Base-by-base conservation (phyloP, 2,888 invertebrate species). In the Sinopyrophorus schimmeli region DNA sequence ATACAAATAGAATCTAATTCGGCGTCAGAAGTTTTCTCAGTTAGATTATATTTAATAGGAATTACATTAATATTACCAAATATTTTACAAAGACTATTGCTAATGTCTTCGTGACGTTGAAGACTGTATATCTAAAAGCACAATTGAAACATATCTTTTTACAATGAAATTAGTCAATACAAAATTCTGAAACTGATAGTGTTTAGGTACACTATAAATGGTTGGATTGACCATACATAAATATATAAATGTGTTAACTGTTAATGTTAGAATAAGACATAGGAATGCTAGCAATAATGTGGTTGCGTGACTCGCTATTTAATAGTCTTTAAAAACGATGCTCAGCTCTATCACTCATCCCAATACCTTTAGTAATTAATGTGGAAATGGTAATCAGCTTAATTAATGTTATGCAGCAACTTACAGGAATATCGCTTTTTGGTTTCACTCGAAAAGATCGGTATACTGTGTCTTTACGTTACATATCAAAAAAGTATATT, bases 1-100 rank as follows among this genome's bases (percentile, higher is more conserved):
- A 84, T 89, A 57, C 84, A 89, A 74, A 87, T 90, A 14, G 83
- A 85, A 18, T 78, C 81, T 2, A 81, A 80, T 67, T 81, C 81
- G 27, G 65, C 69, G 17, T 63, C 46, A 12, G 32, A 30, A 28
- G 21, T 44, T 34, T 46, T 54, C 27, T 48, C 47, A 26, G 51
- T 55, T 41, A 44, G 35, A 42, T 14, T 41, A 16, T 37, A 37
- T 24, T 43, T 63, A 44, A 35, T 50, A 53, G 39, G 61, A 50
- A 27, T 57, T 34, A 57, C 57, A 37, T 53, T 62, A 41, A 34
- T 64, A 52, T 48, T 65, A 48, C 53, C 51, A 47, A 57, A 42
- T 59, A 51, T 60, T 48, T 52, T 61, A 59, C 57, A 47, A 54
- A 62, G 41, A 32, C 20, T 43, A 26, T 32, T 32, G 24, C 20